Conservation (phyloP, 2,113 vertebrate species). For the Syrrhaptes paradoxus region DNA sequence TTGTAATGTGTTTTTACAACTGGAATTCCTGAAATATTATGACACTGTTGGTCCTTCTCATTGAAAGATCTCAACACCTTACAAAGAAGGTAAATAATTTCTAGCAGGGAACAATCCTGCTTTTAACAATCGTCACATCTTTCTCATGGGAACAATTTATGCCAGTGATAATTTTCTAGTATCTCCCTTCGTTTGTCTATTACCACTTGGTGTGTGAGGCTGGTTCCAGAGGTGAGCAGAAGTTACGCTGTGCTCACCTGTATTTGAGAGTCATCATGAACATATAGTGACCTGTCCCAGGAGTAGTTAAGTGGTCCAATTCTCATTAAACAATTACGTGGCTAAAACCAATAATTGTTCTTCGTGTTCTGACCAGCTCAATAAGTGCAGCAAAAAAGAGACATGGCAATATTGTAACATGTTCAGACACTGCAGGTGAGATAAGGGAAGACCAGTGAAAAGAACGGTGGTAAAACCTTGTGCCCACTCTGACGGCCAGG, state of each 20-base stretch:
- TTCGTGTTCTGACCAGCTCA: background rate
- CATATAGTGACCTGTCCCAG: background rate
- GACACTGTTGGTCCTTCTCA: background rate
- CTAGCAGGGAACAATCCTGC: background rate
- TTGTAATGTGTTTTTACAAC: background rate
- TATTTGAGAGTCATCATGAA: constrained; percentile 15
- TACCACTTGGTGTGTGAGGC: background rate
- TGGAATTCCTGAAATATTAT: background rate
- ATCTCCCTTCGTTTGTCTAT: background rate
- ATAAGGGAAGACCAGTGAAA: background rate
- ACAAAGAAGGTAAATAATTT: background rate
- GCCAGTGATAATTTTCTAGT: background rate
- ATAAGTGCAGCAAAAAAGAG: background rate
- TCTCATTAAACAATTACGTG: constrained; percentile 23
- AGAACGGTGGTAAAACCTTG: background rate
- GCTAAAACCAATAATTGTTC: constrained; percentile 12
- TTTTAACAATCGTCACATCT: background rate
- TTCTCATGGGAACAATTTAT: background rate
- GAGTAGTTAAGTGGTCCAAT: background rate
- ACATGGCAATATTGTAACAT: background rate
- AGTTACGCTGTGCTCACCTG: background rate
- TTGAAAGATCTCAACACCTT: background rate
- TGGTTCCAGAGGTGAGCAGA: background rate
- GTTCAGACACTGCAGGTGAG: background rate
- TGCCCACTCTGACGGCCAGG: background rate